Base-by-base conservation (phyloP, 2,113 vertebrate species). In the Pelecanus crispus region DNA sequence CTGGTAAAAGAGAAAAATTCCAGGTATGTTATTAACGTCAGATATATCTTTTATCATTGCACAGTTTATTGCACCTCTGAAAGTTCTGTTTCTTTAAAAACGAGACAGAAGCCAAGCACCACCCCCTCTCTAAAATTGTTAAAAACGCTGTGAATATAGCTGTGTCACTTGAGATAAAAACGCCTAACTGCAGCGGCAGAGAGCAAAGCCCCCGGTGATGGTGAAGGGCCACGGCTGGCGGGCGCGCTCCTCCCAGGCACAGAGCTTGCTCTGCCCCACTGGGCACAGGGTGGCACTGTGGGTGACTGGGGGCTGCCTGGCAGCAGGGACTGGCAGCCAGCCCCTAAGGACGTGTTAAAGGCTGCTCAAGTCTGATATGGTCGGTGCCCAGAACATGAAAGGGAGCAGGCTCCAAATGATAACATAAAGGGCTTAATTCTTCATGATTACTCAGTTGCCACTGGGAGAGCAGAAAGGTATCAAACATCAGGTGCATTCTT, bases 221-320 rank as follows among this genome's bases (percentile, higher is more conserved):
- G 26, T 1, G 2, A 47, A 68, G 49, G 25, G 49, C 18, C 22
- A 4, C 1, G 3, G 29, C n/a, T 47, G 40, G 38, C 0, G 6
- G n/a, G 9, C 22, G 26, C 1, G 4, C 17, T 63, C 8, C 58
- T 47, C 9, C 40, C 20, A 6, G 71, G 20, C 36, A 52, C 50
- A 45, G 56, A 45, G 29, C 32, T 58, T 6, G 5, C 61, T 42
- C 56, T 55, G 36, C 8, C 1, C 3, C 25, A 12, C 42, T 44
- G 42, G 42, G 42, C 42, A 44, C 42, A 17, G 67, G 17, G 52
- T 42, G 49, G 49, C 53, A 29, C 53, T 8, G 10, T 0, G 9
- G 12, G 38, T 53, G 22, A 8, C 22, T 2, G 1, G 32, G 49
- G 20, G 26, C 32, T 36, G 34, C 22, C 58, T 4, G 9, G 29